phyloP scores from a whole-genome alignment of 1,140 invertebrate genomes.

The Drosophila sulfurigaster region DNA sequence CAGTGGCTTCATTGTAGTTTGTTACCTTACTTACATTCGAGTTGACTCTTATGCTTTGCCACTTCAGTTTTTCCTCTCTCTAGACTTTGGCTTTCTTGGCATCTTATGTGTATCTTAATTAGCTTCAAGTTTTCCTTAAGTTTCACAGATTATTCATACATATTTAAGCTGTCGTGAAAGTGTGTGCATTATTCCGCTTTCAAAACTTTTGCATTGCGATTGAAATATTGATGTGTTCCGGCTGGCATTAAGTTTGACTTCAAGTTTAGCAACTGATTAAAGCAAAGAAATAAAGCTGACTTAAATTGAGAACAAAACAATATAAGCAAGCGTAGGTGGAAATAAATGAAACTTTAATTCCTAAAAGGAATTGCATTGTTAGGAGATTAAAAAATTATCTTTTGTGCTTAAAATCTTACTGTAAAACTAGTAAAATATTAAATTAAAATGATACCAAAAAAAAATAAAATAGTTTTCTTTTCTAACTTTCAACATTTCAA shows the following conservation, averaged over 20 bases:
- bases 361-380: no score
- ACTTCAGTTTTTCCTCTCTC: neutral
- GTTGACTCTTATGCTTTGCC: conserved; percentile 8
- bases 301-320: neutral
- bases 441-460: no score
- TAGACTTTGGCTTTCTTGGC: neutral
- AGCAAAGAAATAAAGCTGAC: neutral
- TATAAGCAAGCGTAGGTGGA: no score
- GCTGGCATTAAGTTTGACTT: no score
- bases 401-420: no score
- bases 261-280: no score
- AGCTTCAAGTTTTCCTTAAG: conserved; percentile 30
- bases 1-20: conserved; percentile 48
- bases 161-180: conserved; percentile 17
- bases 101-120: conserved; percentile 36
- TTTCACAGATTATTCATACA: conserved; percentile 3
- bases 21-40: conserved; percentile 24
- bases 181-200: neutral
- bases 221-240: conserved; percentile 31
- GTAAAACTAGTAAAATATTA: no score
- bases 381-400: no score
- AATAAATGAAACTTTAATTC: no score
- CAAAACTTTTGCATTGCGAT: conserved; percentile 4
- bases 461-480: no score
- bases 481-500: neutral